These are phyloP conservation scores for Heliconius eleuchia DNA, from an alignment of 1,140 invertebrate species.

Conservation along the genomic window DNA sequence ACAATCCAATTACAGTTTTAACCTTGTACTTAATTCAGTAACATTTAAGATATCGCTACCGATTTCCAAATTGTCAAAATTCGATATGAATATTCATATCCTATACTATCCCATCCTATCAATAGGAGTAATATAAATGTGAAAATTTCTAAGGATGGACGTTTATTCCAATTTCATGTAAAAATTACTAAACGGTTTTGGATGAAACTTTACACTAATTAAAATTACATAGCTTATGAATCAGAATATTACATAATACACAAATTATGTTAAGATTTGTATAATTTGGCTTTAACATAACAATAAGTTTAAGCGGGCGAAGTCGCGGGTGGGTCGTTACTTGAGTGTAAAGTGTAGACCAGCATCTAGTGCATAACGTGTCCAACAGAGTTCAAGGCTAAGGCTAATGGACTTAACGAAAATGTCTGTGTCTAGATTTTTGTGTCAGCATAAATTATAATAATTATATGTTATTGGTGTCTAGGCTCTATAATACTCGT, in stretches of 20 bases:
- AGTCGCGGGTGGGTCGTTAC: too few species aligned
- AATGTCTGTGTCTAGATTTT: not conserved
- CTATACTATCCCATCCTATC: too few species aligned
- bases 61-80: not conserved
- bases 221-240: too few species aligned
- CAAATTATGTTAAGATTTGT: too few species aligned
- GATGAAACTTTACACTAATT: too few species aligned
- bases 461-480: not conserved
- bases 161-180: too few species aligned
- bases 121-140: too few species aligned
- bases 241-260: too few species aligned
- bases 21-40: not conserved
- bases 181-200: too few species aligned
- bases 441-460: not conserved
- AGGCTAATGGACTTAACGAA: not conserved
- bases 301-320: too few species aligned
- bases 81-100: not conserved
- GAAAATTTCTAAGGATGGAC: too few species aligned
- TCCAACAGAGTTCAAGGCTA: slow-evolving; percentile 9
- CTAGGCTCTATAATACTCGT: not conserved
- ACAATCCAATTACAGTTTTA: not conserved
- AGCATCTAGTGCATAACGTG: not conserved
- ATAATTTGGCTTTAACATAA: too few species aligned
- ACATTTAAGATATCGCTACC: not conserved
- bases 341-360: not conserved